A percentile compares a stretch with the other conserved stretches of the same genome.
Evolutionary conservation across 1,140 invertebrate species (phyloP).

Genomic region (Eriocheir sinensis): DNA sequence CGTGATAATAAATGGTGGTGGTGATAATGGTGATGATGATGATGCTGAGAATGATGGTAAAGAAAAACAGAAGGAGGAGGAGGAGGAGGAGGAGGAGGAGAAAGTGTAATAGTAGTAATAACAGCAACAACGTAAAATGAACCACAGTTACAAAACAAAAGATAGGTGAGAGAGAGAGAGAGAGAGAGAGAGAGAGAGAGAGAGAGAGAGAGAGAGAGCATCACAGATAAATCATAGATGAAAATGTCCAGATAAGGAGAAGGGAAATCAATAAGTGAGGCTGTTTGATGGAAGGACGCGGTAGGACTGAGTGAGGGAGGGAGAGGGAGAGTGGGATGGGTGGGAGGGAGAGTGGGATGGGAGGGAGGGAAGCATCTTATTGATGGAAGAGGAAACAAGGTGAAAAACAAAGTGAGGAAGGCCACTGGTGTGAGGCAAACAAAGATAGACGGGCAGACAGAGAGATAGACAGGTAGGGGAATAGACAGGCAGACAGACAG

Average conservation of each 20-base stretch:
- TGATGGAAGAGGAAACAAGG: neutral
- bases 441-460: neutral
- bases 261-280: neutral
- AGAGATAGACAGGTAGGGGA: neutral
- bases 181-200: no score
- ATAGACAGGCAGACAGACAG: neutral
- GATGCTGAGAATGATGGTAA: no score
- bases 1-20: no score
- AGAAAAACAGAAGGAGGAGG: no score
- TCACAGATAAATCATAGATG: neutral
- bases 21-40: no score
- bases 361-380: conserved; percentile 23
- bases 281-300: neutral
- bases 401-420: neutral
- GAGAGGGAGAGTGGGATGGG: neutral
- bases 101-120: no score
- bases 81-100: no score
- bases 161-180: neutral
- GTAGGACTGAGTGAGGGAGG: neutral
- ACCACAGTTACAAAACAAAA: no score
- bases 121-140: no score
- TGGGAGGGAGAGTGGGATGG: no score
- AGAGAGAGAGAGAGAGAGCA: conserved; percentile 39
- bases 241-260: neutral
- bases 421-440: neutral